A percentile compares a stretch with the other conserved stretches of the same genome.
phyloP scores from a whole-genome alignment of 2,888 invertebrate genomes.

The Andrena chrysosceles region DNA sequence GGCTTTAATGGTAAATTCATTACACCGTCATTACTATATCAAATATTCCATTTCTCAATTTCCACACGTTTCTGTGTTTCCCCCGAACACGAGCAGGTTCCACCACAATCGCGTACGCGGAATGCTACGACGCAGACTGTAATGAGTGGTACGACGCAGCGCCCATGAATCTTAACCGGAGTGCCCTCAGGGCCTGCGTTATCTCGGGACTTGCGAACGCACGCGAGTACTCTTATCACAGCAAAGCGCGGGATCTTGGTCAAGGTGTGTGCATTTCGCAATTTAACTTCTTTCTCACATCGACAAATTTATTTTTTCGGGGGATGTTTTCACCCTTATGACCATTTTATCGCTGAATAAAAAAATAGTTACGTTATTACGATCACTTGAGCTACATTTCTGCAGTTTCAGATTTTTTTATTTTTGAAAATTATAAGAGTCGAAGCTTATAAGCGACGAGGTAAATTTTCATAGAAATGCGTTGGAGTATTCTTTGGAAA shows the following conservation, averaged over 20 bases:
- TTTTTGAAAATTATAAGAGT: too few species aligned
- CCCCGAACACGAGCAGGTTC: constrained; percentile 85
- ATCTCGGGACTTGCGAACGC: constrained; percentile 90
- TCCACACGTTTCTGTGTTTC: not conserved
- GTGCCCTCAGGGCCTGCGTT: constrained; percentile 93
- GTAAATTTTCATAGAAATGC: too few species aligned
- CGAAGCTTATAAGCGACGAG: too few species aligned
- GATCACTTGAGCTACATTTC: too few species aligned
- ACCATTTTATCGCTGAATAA: too few species aligned
- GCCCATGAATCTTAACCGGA: constrained; percentile 93
- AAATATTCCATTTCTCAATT: not conserved
- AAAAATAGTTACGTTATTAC: too few species aligned
- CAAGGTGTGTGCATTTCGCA: constrained; percentile 65
- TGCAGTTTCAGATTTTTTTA: too few species aligned
- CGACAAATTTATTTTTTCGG: too few species aligned
- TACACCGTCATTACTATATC: not conserved
- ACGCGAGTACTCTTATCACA: constrained; percentile 87
- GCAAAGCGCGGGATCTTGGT: constrained; percentile 76
- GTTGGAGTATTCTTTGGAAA: too few species aligned
- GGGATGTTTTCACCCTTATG: too few species aligned
- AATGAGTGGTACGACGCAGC: constrained; percentile 90
- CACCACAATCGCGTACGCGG: constrained; percentile 91
- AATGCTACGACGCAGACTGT: constrained; percentile 90
- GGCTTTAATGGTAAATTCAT: constrained; percentile 90
- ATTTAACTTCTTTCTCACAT: too few species aligned